These are phyloP conservation scores for Stomorhina lunata DNA, from an alignment of 2,888 invertebrate genomes.

Conservation along the genomic window DNA sequence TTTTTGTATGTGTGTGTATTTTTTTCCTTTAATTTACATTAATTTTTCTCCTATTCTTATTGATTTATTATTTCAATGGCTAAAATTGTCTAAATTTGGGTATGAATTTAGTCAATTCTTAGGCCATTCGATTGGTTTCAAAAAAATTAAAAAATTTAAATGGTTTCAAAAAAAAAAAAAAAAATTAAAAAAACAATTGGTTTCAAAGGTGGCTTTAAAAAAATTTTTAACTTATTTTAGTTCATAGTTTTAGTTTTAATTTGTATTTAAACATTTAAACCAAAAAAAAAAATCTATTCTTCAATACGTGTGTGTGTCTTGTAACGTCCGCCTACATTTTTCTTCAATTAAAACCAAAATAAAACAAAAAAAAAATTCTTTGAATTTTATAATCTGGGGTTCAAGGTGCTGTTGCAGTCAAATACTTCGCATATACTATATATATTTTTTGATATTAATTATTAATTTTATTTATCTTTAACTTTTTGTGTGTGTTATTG, in stretches of 20 bases:
- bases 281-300: slow-evolving; percentile 11
- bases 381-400: slow-evolving; percentile 44
- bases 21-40: slow-evolving; percentile 22
- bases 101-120: background rate
- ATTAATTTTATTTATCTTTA: slow-evolving; percentile 9
- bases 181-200: slow-evolving; percentile 18
- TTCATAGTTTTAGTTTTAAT: slow-evolving; percentile 41
- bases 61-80: background rate
- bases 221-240: slow-evolving; percentile 22
- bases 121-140: slow-evolving; percentile 22
- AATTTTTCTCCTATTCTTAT: slow-evolving; percentile 4
- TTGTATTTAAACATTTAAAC: too few relatives aligned
- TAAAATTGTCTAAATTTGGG: background rate
- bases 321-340: slow-evolving; percentile 59
- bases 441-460: background rate
- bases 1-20: slow-evolving; percentile 53
- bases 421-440: slow-evolving; percentile 32
- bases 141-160: slow-evolving; percentile 45
- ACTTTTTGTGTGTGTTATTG: slow-evolving; percentile 45
- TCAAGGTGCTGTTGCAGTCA: slow-evolving; percentile 57
- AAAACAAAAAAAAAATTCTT: background rate
- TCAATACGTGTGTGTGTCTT: slow-evolving; percentile 49
- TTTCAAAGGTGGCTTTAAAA: slow-evolving; percentile 61
- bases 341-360: slow-evolving; percentile 15
- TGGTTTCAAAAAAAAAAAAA: slow-evolving; percentile 21